Conservation (phyloP, 2,797 vertebrate species). For the Scleropages formosus region DNA sequence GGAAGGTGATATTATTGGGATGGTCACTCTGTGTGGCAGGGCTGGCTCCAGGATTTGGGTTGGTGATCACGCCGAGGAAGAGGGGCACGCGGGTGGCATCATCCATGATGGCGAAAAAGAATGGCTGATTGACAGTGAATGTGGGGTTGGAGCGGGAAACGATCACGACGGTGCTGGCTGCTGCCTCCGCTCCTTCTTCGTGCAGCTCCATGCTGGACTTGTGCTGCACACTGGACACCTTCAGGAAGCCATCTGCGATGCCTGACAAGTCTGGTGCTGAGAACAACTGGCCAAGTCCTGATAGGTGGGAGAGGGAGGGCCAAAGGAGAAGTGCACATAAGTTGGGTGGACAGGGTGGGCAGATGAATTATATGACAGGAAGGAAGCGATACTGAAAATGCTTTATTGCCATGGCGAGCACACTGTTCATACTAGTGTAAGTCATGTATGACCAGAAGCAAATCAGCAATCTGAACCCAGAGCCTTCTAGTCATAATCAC, state of each 20-base stretch:
- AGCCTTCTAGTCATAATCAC: not conserved
- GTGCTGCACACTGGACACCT: conserved; percentile 78
- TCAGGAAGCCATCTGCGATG: conserved; percentile 70
- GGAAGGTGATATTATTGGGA: not conserved
- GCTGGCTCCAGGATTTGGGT: conserved; percentile 69
- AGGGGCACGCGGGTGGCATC: conserved; percentile 73
- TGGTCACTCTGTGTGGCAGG: conserved; percentile 39
- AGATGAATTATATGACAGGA: not conserved
- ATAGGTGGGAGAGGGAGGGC: not conserved
- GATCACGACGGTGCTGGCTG: conserved; percentile 69
- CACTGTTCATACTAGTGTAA: not conserved
- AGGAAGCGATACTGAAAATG: not conserved
- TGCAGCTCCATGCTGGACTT: conserved; percentile 78
- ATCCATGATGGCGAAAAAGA: conserved; percentile 79
- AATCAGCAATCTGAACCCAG: no score
- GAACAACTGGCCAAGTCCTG: conserved; percentile 85
- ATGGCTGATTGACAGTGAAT: conserved; percentile 81
- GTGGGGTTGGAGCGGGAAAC: conserved; percentile 73
- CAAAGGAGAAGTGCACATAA: not conserved
- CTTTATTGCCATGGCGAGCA: not conserved
- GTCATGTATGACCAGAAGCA: not conserved
- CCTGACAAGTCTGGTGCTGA: conserved; percentile 71
- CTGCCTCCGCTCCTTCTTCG: conserved; percentile 81
- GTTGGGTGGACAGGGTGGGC: not conserved
- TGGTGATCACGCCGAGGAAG: conserved; percentile 80